Evolutionary conservation across 2,888 invertebrate genomes (phyloP), one percentile per base, ranked within the genome.

Genomic region (Dione vanillae): DNA sequence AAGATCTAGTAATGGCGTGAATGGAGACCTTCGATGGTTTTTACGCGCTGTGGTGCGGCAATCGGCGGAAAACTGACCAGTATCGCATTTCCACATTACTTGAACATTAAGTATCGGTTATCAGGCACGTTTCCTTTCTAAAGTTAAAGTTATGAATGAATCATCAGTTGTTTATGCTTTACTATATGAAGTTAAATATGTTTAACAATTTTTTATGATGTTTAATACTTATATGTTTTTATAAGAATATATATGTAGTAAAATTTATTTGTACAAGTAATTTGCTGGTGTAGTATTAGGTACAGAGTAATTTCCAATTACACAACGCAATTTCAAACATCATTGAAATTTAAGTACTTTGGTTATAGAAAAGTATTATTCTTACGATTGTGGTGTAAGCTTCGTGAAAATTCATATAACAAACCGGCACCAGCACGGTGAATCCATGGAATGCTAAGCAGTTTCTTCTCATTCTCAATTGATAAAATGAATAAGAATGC

Each of bases 1-100:
- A 90, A 90, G 88, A 88, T 89, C 89, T 87, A 85, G 87, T 87
- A 87, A 86, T 86, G 83, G 80, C 74, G 83, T 90, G 87, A 88
- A 88, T 88, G 89, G 83, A 88, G 82, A 79, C 78, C 76, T 79
- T 77, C 77, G 75, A 77, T 74, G 75, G 72, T 74, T 78, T 78
- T 78, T 78, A 79, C 77, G 75, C 74, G 10, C 70, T 40, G 67
- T 72, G 74, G 74, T 69, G 73, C 59, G 70, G 65, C 78, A 78
- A 82, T 78, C 74, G 76, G 75, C 77, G 82, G 84, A 83, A 84
- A 83, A 83, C 80, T 80, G 74, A 79, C 74, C 75, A 75, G 76
- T 79, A 77, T 80, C 77, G 75, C 77, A 78, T 84, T 81, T 82
- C 82, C 83, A 83, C 79, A 78, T 76, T 78, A 78, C 79, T 78